Evolutionary conservation across 2,113 vertebrate species (phyloP), one percentile per base, ranked within the genome.

Genomic region (Oryzias javanicus): DNA sequence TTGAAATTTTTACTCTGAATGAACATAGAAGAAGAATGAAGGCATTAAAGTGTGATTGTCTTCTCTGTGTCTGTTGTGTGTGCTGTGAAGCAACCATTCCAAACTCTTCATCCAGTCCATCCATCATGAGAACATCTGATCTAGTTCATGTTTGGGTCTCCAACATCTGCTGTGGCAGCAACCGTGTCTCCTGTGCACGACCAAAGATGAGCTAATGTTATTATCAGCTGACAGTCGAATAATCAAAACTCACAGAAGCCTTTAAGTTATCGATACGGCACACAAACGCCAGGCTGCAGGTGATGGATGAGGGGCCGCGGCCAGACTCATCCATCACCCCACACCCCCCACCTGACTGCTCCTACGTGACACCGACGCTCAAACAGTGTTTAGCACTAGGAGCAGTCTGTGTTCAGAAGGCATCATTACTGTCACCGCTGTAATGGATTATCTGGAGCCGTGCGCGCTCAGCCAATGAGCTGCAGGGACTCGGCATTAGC

Each of bases 341-440:
- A 55, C 10, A 66, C 50, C 41, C 61, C 78, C 68, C 59, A 60
- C 70, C 77, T 70, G 75, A 76, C 83, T 84, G 83, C 76, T 47
- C 70, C 78, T 69, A 82, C 62, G 70, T 89, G 90, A 90, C 89
- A 89, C 82, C 72, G 89, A 84, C 80, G 80, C 88, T 90, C 89
- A 91, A 89, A 89, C 87, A 91, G 88, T 86, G 78, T 90, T 91
- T 89, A 89, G 90, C 88, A 88, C 83, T 79, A 77, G 77, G 71
- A 85, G 70, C 80, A 84, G 75, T 80, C 76, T 69, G 79, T 88
- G 78, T 89, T 88, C 75, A 77, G 77, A 79, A 76, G 76, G 86
- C 84, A 89, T 90, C 87, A 89, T 90, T 82, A 85, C 85, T 91
- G 90, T 91, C 88, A 90, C 74, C 61, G 77, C 64, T 78, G 70